Percentiles rank a stretch among this genome's conserved stretches.
These are phyloP conservation scores for Parauchenoglanis punctatus DNA, from an alignment of 2,797 vertebrate species.

Conservation along the genomic window DNA sequence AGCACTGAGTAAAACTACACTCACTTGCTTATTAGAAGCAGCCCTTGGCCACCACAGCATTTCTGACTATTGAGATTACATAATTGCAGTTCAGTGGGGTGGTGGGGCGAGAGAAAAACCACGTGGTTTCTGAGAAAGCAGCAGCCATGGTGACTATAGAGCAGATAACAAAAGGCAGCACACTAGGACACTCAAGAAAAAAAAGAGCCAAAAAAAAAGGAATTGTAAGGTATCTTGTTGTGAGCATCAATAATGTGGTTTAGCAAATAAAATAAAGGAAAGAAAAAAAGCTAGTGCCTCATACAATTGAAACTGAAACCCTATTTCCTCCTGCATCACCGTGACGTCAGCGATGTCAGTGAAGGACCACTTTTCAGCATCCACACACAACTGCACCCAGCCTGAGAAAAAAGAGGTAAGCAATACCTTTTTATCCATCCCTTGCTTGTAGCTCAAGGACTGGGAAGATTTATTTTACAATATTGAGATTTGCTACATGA, in stretches of 20 bases:
- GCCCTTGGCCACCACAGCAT: background rate
- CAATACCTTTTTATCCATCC: conserved; percentile 6
- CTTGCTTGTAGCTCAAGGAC: background rate
- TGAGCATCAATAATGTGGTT: background rate
- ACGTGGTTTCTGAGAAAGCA: background rate
- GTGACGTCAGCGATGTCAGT: background rate
- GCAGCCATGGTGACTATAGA: background rate
- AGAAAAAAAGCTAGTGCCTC: background rate
- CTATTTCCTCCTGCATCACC: background rate
- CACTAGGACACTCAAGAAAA: background rate
- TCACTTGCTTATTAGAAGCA: background rate
- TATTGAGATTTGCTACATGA: background rate
- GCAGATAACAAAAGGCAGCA: background rate
- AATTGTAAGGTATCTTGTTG: background rate
- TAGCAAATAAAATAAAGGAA: background rate
- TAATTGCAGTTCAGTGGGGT: background rate
- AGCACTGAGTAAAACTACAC: background rate
- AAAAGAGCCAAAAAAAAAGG: background rate
- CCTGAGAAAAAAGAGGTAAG: conserved; percentile 1
- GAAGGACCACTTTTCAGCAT: background rate
- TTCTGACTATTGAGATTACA: background rate
- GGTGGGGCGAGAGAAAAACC: no score
- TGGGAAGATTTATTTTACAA: background rate
- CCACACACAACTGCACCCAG: conserved; percentile 6
- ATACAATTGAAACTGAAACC: background rate